These are phyloP conservation scores for Dromas ardeola DNA, from an alignment of 2,113 vertebrate genomes.

Conservation along the genomic window DNA sequence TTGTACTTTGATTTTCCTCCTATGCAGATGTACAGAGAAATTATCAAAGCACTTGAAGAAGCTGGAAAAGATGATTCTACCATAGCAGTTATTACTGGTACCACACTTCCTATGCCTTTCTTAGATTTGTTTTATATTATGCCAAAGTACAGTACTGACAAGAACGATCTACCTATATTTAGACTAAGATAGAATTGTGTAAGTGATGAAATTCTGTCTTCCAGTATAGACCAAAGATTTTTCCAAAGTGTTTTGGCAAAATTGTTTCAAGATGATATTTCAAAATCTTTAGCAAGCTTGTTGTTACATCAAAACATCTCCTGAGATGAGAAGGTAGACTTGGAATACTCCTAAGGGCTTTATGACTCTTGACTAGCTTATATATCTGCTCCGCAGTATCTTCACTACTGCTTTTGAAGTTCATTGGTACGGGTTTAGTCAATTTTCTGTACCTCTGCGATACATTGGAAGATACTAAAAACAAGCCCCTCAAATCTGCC, in stretches of 20 bases:
- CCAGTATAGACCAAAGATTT: neutral
- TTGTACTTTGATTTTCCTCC: neutral
- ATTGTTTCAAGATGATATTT: neutral
- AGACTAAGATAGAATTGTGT: neutral
- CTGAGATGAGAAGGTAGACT: neutral
- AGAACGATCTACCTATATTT: neutral
- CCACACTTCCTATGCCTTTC: neutral
- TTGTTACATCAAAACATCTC: neutral
- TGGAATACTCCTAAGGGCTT: neutral
- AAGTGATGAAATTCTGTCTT: neutral
- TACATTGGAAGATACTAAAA: neutral
- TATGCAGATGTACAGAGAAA: constrained; percentile 90
- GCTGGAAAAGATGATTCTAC: constrained; percentile 84
- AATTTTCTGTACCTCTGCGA: neutral
- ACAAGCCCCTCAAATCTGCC: neutral
- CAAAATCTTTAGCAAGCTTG: neutral
- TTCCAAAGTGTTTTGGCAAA: neutral
- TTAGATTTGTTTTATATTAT: neutral
- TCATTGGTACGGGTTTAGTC: neutral
- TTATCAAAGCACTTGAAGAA: constrained; percentile 83
- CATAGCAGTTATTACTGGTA: constrained; percentile 91
- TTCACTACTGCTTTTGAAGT: neutral
- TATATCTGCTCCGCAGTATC: neutral
- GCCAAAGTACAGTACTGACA: neutral
- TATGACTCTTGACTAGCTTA: neutral